phyloP scores from a whole-genome alignment of 2,888 invertebrate species.

The Oasisia sp. region DNA sequence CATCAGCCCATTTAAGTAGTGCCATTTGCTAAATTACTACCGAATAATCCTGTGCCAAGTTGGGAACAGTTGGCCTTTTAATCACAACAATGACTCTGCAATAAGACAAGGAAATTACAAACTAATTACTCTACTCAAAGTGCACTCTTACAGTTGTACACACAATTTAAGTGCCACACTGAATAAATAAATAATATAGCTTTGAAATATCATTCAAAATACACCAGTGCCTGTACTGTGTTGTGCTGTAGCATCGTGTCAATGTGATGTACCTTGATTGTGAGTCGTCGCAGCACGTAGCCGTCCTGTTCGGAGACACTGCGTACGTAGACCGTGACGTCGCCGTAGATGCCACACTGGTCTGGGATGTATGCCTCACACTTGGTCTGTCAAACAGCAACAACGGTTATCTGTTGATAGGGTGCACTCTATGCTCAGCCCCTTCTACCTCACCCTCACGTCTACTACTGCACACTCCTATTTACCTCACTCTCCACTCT shows the following conservation, averaged over 20 bases:
- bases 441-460: no score
- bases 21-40: no score
- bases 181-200: background rate
- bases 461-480: no score
- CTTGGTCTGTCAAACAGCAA: constrained; percentile 73
- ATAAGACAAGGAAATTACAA: background rate
- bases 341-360: constrained; percentile 63
- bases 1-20: no score
- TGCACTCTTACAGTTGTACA: background rate
- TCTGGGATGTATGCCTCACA: constrained; percentile 89
- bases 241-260: no score
- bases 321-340: constrained; percentile 69
- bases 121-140: background rate
- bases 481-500: no score
- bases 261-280: constrained; percentile 67
- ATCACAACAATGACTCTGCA: background rate
- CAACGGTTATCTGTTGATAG: no score
- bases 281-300: constrained; percentile 70
- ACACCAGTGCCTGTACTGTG: no score
- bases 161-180: background rate
- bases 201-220: background rate
- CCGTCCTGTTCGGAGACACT: constrained; percentile 69
- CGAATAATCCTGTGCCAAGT: background rate
- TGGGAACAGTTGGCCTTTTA: background rate
- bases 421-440: no score